A percentile compares a stretch with the other conserved stretches of the same genome.
Conservation (phyloP, 2,797 vertebrate species). For the Sebastes glaucus region DNA sequence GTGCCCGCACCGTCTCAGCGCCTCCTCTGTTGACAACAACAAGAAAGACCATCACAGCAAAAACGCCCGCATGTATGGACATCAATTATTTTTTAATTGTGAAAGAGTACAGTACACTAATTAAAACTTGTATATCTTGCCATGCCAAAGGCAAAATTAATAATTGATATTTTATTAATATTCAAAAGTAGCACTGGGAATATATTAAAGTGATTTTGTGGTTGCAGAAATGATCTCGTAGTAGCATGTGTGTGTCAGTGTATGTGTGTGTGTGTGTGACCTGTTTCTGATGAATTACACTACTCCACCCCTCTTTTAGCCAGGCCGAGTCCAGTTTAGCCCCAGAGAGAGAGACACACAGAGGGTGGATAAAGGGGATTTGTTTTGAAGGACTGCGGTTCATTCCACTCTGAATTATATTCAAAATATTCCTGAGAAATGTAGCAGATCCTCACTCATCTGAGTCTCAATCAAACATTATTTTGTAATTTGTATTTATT, state of each 20-base stretch:
- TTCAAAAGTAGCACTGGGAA: slow-evolving; percentile 99
- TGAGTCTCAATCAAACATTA: neutral
- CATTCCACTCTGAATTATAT: neutral
- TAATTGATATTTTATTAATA: slow-evolving; percentile 99
- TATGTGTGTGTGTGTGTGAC: slow-evolving; percentile 51
- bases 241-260: slow-evolving; percentile 29
- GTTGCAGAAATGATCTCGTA: slow-evolving; percentile 90
- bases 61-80: slow-evolving; percentile 91
- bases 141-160: slow-evolving; percentile 99
- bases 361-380: slow-evolving; percentile 9
- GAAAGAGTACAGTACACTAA: slow-evolving; percentile 99
- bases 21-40: slow-evolving; percentile 93
- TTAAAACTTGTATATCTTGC: slow-evolving; percentile 99
- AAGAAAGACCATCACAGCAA: slow-evolving; percentile 92
- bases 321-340: slow-evolving; percentile 40
- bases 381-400: slow-evolving; percentile 9
- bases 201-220: slow-evolving; percentile 98
- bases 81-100: slow-evolving; percentile 99
- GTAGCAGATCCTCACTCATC: neutral
- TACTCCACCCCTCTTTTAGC: slow-evolving; percentile 70
- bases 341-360: slow-evolving; percentile 24
- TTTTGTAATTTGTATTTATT: neutral
- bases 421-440: slow-evolving; percentile 1
- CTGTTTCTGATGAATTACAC: slow-evolving; percentile 81
- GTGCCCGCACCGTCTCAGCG: slow-evolving; percentile 76